Percentiles rank a stretch among this genome's conserved stretches.
Evolutionary conservation across 2,888 invertebrate genomes (phyloP).

Genomic region (Trichacis sp.): DNA sequence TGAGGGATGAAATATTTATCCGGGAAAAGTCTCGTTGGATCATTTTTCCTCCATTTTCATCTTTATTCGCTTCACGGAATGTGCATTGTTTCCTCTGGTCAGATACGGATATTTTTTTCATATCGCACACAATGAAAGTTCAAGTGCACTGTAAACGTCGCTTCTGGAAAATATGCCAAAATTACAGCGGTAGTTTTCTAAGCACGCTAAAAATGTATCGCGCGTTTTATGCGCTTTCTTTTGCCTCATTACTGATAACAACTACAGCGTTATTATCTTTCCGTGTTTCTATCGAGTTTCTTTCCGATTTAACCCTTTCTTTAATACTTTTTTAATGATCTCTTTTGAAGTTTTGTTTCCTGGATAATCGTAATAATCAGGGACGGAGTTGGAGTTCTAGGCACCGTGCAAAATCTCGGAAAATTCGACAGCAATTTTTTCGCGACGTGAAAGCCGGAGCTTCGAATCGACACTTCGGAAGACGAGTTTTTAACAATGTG

Average conservation of each 20-base stretch:
- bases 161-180: neutral
- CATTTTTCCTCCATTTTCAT: neutral
- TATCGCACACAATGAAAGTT: too few species aligned
- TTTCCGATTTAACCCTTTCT: neutral
- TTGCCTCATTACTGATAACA: neutral
- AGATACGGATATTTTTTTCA: too few species aligned
- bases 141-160: neutral
- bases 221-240: neutral
- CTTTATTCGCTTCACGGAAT: neutral
- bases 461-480: too few species aligned
- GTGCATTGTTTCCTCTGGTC: too few species aligned
- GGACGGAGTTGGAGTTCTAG: too few species aligned
- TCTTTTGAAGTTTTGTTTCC: too few species aligned
- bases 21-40: neutral
- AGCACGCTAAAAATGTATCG: neutral
- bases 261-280: neutral
- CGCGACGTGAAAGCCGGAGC: too few species aligned
- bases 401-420: too few species aligned
- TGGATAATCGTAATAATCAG: too few species aligned
- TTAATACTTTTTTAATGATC: too few species aligned
- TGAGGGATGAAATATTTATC: neutral
- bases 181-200: neutral
- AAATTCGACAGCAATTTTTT: too few species aligned
- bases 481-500: too few species aligned
- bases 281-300: neutral